phyloP scores from a whole-genome alignment of 2,113 vertebrate genomes.

The Chunga burmeisteri region DNA sequence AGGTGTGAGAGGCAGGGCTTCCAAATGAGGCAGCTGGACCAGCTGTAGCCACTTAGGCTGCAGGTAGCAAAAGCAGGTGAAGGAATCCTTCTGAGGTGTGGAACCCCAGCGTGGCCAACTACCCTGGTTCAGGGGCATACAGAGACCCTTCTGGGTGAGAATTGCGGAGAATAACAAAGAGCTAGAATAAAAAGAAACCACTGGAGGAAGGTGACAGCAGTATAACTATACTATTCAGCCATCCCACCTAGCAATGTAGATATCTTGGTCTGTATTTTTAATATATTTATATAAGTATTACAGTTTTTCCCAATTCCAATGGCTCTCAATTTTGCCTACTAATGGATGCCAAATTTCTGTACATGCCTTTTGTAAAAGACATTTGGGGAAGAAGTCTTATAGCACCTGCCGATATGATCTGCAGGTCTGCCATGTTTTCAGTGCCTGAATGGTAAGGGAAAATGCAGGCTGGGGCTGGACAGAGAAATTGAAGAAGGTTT shows the following conservation, averaged over 20 bases:
- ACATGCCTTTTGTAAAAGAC: background rate
- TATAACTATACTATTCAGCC: background rate
- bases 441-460: background rate
- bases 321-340: background rate
- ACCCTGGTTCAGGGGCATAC: background rate
- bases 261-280: background rate
- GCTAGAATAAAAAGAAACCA: background rate
- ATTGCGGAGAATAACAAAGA: background rate
- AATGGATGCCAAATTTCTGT: background rate
- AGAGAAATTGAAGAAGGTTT: background rate
- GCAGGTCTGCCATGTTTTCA: background rate
- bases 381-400: background rate
- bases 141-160: background rate
- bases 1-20: background rate
- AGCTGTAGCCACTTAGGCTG: background rate
- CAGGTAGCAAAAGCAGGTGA: background rate
- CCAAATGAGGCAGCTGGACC: fast-evolving
- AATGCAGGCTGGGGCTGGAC: background rate
- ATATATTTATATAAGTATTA: background rate
- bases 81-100: background rate
- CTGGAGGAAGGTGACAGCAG: background rate
- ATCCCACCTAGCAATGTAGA: background rate
- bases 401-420: background rate
- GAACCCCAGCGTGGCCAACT: background rate
- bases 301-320: background rate